Base-by-base conservation (phyloP, 2,113 vertebrate genomes). In the Chrysemys picta region DNA sequence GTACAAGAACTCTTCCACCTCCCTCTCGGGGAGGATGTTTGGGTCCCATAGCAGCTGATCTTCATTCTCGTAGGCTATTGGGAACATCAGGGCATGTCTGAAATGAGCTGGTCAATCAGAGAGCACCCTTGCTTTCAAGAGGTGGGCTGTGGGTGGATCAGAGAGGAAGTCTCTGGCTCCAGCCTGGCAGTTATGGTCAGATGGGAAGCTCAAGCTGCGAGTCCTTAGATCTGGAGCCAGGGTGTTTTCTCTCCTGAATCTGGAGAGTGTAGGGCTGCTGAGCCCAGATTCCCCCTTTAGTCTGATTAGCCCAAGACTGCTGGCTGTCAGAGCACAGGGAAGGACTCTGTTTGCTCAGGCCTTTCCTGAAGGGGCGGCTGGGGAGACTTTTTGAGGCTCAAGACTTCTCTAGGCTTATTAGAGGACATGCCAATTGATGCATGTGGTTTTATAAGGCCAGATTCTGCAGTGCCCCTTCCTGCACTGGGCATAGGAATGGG, bases 31-130 rank as follows among this genome's bases (percentile, higher is more conserved):
- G 21, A 99, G 98, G 85, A 99, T 93, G 29, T 90, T 98, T 1
- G 99, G 99, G 85, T 97, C 99, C 99, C 99, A 99, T 45, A 99
- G 98, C 95, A 99, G 94, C 98, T 99, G 99, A 98, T 99, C 99
- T 54, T 99, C 99, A 0, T 98, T 98, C 94, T 99, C 99, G 69
- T 98, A 99, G 89, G 98, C 99, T 99, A 94, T 42, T 17, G 92
- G 85, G 59, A 69, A 93, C 91, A 87, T 19, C n/a, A 85, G 45
- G 49, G 17, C 2, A 14, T 42, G 31, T 14, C 90, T 76, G 57
- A 93, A 91, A 94, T 88, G 72, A 95, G 82, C 91, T 91, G 52
- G 91, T 69, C 80, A 88, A 84, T 92, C 85, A 82, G 80, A 94
- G 87, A 88, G 85, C 82, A 80, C 94, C 80, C 50, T 85, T 82